These are phyloP conservation scores for Bambusicola thoracicus DNA, from an alignment of 2,113 vertebrate genomes.

Conservation along the genomic window DNA sequence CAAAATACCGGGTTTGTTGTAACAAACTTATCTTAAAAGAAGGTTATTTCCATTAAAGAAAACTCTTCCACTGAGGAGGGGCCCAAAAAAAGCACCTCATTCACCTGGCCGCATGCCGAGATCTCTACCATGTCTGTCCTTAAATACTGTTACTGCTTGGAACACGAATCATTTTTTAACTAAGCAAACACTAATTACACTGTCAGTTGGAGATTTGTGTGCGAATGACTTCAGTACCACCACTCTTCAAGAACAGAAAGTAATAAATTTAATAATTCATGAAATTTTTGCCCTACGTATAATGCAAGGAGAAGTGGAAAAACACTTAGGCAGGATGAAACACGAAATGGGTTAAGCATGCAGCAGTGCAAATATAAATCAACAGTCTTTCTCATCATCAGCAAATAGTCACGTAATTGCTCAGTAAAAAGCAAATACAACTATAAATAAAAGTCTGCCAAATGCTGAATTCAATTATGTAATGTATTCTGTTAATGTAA, in stretches of 20 bases:
- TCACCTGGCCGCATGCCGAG: background rate
- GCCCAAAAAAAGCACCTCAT: background rate
- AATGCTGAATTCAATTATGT: background rate
- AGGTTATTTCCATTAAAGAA: background rate
- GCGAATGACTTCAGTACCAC: background rate
- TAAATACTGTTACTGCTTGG: background rate
- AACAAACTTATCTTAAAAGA: too few relatives aligned
- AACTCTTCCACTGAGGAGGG: background rate
- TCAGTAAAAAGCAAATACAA: constrained; percentile 9
- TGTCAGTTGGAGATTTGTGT: constrained; percentile 50
- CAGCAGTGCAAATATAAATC: background rate
- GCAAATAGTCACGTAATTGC: background rate
- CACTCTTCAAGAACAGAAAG: constrained; percentile 39
- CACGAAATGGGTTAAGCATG: constrained; percentile 42
- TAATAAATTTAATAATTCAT: constrained; percentile 78
- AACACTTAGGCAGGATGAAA: constrained; percentile 67
- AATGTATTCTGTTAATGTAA: background rate
- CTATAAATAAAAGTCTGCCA: background rate
- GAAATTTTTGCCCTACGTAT: constrained; percentile 12
- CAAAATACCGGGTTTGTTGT: too few relatives aligned
- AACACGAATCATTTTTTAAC: constrained; percentile 21
- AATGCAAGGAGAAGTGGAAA: constrained; percentile 56
- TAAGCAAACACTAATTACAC: constrained; percentile 63
- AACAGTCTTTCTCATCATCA: background rate
- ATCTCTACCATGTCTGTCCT: background rate